phyloP scores from a whole-genome alignment of 2,113 vertebrate genomes.

The Hippocampus guttulatus region DNA sequence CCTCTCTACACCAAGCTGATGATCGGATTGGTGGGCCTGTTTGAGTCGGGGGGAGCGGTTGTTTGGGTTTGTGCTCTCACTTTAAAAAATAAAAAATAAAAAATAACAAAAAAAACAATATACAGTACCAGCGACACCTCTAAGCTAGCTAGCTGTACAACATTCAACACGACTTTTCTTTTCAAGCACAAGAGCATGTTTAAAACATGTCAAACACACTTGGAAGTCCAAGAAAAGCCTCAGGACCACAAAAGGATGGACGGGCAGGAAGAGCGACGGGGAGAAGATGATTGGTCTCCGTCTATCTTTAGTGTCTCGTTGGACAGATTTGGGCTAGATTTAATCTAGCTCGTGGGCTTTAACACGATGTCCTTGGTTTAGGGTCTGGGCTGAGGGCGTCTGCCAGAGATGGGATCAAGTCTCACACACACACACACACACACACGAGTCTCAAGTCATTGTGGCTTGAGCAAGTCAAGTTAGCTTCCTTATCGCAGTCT shows the following conservation, averaged over 20 bases:
- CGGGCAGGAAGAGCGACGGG: slow-evolving; percentile 7
- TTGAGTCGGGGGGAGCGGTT: slow-evolving; percentile 49
- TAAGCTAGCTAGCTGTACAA: slow-evolving; percentile 77
- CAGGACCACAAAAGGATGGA: slow-evolving; percentile 66
- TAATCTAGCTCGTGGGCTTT: slow-evolving; percentile 34
- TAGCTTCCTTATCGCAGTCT: background rate
- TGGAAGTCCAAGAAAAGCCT: slow-evolving; percentile 72
- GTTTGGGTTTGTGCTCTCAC: slow-evolving; percentile 67
- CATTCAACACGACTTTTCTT: slow-evolving; percentile 76
- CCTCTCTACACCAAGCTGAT: slow-evolving; percentile 11
- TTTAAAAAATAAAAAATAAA: no score
- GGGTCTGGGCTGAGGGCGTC: slow-evolving; percentile 17
- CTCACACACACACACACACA: no score
- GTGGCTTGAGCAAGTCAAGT: no score
- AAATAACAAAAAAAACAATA: slow-evolving; percentile 44
- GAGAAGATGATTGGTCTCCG: background rate
- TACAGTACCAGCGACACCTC: slow-evolving; percentile 38
- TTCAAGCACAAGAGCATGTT: slow-evolving; percentile 68
- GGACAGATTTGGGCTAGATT: slow-evolving; percentile 65
- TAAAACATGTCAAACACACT: slow-evolving; percentile 71
- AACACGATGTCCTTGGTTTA: slow-evolving; percentile 48
- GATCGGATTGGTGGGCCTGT: slow-evolving; percentile 33
- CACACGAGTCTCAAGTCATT: no score
- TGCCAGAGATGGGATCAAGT: background rate
- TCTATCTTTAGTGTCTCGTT: slow-evolving; percentile 56